Evolutionary conservation across 2,888 invertebrate species (phyloP), one percentile per base, ranked within the genome.

Genomic region (Protula sp.): DNA sequence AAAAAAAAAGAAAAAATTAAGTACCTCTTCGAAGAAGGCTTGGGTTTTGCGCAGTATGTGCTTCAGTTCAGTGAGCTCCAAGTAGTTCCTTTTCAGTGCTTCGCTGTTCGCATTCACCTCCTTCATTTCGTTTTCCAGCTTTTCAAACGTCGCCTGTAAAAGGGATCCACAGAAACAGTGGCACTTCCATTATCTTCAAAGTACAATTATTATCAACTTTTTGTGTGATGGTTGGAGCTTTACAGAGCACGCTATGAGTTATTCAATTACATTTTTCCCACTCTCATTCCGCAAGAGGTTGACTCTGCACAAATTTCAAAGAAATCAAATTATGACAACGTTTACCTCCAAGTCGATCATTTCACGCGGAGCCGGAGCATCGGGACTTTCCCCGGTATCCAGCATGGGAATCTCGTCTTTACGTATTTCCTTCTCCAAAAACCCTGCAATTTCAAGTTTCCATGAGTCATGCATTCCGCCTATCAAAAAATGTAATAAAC

Each of bases 21-120:
- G 60, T 73, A 85, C 85, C 94, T 99, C 98, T 79, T 98, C 98
- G 82, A 99, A 99, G 85, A 99, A 99, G 67, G 93, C 94, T 85
- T 99, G 97, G 29, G 99, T 98, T 84, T 98, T 98, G 72, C 95
- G 87, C 64, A 99, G 85, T 74, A 99, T 98, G 77, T 98, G 97
- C 80, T 97, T 98, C 70, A 99, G 85, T 81, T 99, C 99, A 0
- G 98, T 98, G 63, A 99, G 85, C 83, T 99, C 98, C 66, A 98
- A 85, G 79, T 89, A 98, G 81, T 98, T 98, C 72, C 94, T 88
- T 79, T 97, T 97, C 69, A 99, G 84, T 48, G 97, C 95, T 81
- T 99, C 98, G 0, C 97, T 94, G 83, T 99, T 99, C 76, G 94
- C 92, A 80, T 99, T 99, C 14, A 99, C 97, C 84, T 99, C 98